Percentiles rank a stretch among this genome's conserved stretches.
These are phyloP conservation scores for Luperina testacea DNA, from an alignment of 2,888 invertebrate species.

Conservation along the genomic window DNA sequence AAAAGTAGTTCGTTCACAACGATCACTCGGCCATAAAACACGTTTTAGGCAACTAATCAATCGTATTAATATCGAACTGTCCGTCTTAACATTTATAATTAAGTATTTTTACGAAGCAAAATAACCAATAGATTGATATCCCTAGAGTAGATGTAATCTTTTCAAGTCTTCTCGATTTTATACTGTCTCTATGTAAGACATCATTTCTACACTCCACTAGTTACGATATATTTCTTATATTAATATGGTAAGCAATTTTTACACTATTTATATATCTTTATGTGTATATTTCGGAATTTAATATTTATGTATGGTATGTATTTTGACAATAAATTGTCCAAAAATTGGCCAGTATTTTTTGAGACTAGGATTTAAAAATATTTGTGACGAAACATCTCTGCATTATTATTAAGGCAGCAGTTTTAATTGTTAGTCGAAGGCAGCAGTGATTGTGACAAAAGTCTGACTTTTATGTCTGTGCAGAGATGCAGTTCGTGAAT, in stretches of 20 bases:
- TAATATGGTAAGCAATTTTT: conserved; percentile 34
- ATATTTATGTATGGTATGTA: conserved; percentile 54
- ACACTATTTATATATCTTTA: conserved; percentile 57
- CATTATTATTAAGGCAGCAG: conserved; percentile 27
- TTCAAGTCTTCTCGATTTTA: conserved; percentile 26
- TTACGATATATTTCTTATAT: conserved; percentile 37
- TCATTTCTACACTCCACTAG: conserved; percentile 57
- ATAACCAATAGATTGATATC: conserved; percentile 64
- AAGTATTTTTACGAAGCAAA: conserved; percentile 63
- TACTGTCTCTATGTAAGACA: conserved; percentile 39
- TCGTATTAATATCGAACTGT: conserved; percentile 65
- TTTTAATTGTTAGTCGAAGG: conserved; percentile 12
- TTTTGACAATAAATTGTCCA: conserved; percentile 69
- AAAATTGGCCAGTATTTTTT: conserved; percentile 80
- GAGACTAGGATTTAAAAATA: conserved; percentile 64
- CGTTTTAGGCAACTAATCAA: conserved; percentile 63
- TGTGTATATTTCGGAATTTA: conserved; percentile 60
- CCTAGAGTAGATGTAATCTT: conserved; percentile 46
- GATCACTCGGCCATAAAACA: conserved; percentile 61
- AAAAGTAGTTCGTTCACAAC: conserved; percentile 59
- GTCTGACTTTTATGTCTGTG: conserved; percentile 45
- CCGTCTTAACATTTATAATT: conserved; percentile 69
- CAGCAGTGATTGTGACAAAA: conserved; percentile 37
- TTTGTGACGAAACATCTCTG: conserved; percentile 32
- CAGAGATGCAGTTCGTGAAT: conserved; percentile 26